Conservation (phyloP, 2,113 vertebrate species). For the Glaucomys volans region DNA sequence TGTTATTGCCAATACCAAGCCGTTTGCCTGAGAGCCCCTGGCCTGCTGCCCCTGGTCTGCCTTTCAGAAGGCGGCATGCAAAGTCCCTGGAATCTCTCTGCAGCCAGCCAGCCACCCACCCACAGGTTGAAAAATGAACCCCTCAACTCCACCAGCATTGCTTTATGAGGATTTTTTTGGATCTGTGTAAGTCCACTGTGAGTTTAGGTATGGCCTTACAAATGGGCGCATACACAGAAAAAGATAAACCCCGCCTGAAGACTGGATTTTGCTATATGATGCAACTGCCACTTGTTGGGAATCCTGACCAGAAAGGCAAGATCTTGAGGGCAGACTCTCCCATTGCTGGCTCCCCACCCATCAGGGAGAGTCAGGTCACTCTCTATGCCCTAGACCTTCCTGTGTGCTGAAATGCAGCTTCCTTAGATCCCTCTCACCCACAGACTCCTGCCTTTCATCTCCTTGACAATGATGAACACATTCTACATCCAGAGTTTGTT, state of each 20-base stretch:
- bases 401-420: neutral
- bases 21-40: neutral
- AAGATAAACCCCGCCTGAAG: neutral
- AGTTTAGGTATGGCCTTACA: neutral
- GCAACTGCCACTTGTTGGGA: neutral
- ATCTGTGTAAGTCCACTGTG: too few species aligned
- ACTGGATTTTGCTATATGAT: neutral
- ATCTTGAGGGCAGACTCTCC: neutral
- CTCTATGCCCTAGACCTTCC: neutral
- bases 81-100: accelerated
- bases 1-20: neutral
- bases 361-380: neutral
- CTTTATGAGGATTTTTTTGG: neutral
- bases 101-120: neutral
- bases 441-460: neutral
- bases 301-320: neutral
- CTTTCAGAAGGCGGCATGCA: neutral
- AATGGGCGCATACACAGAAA: neutral
- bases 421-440: neutral
- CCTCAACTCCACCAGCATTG: neutral
- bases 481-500: neutral
- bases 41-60: neutral
- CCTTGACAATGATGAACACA: neutral
- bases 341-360: accelerated
- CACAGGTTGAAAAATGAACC: neutral